Evolutionary conservation across 2,113 vertebrate species (phyloP), one percentile per base, ranked within the genome.

Genomic region (Fulica atra): DNA sequence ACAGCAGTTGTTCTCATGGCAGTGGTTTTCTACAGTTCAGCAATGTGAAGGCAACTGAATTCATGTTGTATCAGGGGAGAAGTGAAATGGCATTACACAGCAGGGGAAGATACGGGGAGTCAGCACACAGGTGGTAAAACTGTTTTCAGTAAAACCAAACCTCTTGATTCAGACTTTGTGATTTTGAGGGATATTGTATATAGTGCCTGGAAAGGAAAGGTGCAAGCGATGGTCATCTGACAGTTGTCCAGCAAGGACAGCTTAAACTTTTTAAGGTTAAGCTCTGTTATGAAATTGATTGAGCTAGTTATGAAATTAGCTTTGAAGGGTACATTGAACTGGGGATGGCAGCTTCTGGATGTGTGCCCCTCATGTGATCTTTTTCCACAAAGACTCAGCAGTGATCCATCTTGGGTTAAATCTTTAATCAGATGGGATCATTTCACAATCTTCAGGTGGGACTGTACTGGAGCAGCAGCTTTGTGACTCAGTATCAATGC

Each of bases 1-100:
- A 42, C 73, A 89, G 66, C 59, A 88, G 77, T 89, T 88, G 26
- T 81, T 91, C 51, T 88, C 56, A 40, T 14, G 77, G 54, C 50
- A 33, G 1, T 23, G 51, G 40, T 81, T 92, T 94, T 56, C 60
- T 86, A 16, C 66, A 80, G 77, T 26, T 86, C 82, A 77, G 60
- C 53, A 71, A 5, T 25, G 25, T 40, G 35, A 81, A 35, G 69
- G 81, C 65, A 61, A 2, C 48, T 40, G 65, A 74, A 89, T 64
- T 78, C 17, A 31, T 18, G 5, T 25, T 82, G 7, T 54, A 11
- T 79, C 29, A 78, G 35, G 48, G 57, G 65, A 86, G 42, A 87
- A 68, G 36, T 29, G 26, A 81, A 92, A 60, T 66, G 17, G 7
- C 2, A 0, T 51, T 60, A 28, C 25, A 4, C 6, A 15, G 40